Evolutionary conservation across 2,888 invertebrate species (phyloP).

Genomic region (Cabera pusaria): DNA sequence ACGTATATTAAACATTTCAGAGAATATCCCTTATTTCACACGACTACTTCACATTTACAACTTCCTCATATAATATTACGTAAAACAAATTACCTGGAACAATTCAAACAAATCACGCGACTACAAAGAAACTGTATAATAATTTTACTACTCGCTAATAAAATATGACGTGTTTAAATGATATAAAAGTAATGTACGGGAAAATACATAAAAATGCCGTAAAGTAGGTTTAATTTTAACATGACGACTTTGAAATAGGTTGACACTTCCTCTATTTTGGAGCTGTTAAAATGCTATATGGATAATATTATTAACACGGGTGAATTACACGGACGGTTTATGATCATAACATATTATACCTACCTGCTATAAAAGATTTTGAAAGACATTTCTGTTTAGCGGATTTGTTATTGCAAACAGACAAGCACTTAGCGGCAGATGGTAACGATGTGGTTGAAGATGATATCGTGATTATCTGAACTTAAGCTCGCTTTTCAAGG

Average conservation of each 20-base stretch:
- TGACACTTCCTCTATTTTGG: slow-evolving; percentile 8
- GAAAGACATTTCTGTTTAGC: no score
- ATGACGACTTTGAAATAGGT: slow-evolving; percentile 8
- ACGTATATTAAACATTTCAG: no score
- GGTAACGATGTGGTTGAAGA: no score
- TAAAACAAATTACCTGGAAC: no score
- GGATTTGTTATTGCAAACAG: no score
- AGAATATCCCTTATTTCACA: no score
- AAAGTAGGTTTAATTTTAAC: background rate
- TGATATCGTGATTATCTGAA: no score
- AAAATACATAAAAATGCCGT: slow-evolving; percentile 2
- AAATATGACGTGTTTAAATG: slow-evolving; percentile 2
- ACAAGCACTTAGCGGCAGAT: no score
- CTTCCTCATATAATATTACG: no score
- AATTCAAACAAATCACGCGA: background rate
- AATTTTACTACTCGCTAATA: slow-evolving; percentile 1
- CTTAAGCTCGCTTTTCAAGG: no score
- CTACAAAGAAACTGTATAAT: slow-evolving; percentile 1
- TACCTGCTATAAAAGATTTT: no score
- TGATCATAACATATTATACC: background rate
- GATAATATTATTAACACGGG: background rate
- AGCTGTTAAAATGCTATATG: slow-evolving; percentile 1
- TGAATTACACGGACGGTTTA: background rate
- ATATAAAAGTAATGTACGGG: slow-evolving; percentile 2
- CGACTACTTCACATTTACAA: no score